phyloP scores from a whole-genome alignment of 92 coral and sea anemone species.

The Phenganax subtilis region DNA sequence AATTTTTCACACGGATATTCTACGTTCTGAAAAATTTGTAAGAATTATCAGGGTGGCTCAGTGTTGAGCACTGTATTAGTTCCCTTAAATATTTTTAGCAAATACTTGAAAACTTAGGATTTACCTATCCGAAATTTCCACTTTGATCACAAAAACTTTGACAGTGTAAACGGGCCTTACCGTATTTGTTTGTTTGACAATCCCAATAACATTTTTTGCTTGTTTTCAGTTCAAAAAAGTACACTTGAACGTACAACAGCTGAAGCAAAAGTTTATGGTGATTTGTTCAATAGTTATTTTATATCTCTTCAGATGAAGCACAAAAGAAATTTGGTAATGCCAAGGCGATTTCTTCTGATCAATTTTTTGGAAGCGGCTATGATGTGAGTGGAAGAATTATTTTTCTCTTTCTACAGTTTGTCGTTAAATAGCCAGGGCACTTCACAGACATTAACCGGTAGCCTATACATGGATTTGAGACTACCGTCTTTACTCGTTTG shows the following conservation, averaged over 20 bases:
- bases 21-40: too few relatives aligned
- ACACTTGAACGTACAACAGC: neutral
- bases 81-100: too few relatives aligned
- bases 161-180: too few relatives aligned
- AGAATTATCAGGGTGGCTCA: too few relatives aligned
- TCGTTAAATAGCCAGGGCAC: neutral
- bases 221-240: neutral
- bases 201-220: too few relatives aligned
- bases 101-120: too few relatives aligned
- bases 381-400: constrained; percentile 33
- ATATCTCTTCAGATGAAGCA: constrained; percentile 59
- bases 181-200: too few relatives aligned
- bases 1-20: too few relatives aligned
- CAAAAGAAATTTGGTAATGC: constrained; percentile 92
- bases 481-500: neutral
- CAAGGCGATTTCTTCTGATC: constrained; percentile 88
- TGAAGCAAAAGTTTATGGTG: neutral
- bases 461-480: too few relatives aligned
- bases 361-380: constrained; percentile 65
- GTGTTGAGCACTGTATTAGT: too few relatives aligned
- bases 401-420: neutral
- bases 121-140: too few relatives aligned
- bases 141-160: too few relatives aligned
- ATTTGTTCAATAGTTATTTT: neutral
- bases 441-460: neutral